phyloP scores from a whole-genome alignment of 2,888 invertebrate genomes.

The Punctoribates punctum region DNA sequence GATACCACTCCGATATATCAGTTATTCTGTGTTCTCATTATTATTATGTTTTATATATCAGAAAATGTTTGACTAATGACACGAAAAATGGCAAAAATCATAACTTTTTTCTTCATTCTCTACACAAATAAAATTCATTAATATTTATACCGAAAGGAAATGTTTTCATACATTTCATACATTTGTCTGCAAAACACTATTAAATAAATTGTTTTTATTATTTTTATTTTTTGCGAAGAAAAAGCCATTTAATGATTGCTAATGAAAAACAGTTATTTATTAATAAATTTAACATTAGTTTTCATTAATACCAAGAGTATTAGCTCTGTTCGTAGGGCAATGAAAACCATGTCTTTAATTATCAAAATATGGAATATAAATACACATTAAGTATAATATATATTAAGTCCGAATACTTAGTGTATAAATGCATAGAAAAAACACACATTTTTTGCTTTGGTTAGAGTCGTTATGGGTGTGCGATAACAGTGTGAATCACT shows the following conservation, averaged over 20 bases:
- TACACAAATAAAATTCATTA: too few relatives aligned
- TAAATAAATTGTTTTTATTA: too few relatives aligned
- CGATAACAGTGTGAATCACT: conserved; percentile 27
- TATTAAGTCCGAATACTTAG: neutral
- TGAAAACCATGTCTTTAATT: neutral
- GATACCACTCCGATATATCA: too few relatives aligned
- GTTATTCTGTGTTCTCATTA: too few relatives aligned
- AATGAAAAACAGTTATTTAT: neutral
- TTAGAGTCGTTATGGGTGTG: neutral
- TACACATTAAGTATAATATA: neutral
- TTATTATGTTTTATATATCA: too few relatives aligned
- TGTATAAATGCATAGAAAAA: neutral
- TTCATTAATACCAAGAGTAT: neutral
- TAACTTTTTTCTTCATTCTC: too few relatives aligned
- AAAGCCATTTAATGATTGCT: neutral
- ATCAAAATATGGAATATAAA: neutral
- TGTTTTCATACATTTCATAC: too few relatives aligned
- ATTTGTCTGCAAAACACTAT: too few relatives aligned
- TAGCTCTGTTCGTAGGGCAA: neutral
- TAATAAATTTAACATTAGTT: neutral
- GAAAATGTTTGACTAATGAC: too few relatives aligned
- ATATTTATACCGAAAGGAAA: too few relatives aligned
- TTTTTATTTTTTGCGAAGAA: too few relatives aligned
- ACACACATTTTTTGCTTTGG: neutral
- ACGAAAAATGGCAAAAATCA: too few relatives aligned